Base-by-base conservation (phyloP, 1,140 invertebrate genomes). In the Adoxophyes honmai region DNA sequence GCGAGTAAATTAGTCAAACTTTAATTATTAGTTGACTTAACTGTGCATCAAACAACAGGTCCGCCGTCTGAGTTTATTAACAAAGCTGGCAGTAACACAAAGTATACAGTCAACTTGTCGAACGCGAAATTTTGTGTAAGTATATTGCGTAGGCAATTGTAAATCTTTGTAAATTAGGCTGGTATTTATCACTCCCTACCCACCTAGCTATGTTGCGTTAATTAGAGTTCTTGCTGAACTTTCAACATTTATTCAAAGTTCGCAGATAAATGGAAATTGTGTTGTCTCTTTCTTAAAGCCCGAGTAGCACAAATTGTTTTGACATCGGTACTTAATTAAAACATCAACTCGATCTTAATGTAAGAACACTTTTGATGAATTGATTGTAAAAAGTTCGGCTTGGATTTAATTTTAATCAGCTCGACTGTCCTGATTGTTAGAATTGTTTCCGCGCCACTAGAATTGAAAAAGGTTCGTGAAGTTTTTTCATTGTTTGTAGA, bases 371-470 rank as follows among this genome's bases (percentile, higher is more conserved):
- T 44, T 44, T 18, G 15, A 16, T 9, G n/a, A 21, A 44, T 44
- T 44, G 2, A 44, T 21, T 44, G 9, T 44, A 44, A 44, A 44
- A 21, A 18, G 39, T 0, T 11, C n/a, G 4, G 4, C 16, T 44
- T 44, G 18, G 10, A 9, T 21, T 44, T 28, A 21, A 21, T n/a
- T 42, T 14, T 14, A 39, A 39, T 16, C 13, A 9, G 14, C 8
- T 9, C 15, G 4, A 15, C 10, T 8, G 16, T 4, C 1, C 18
- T 44, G 39, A 44, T 44, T 44, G 39, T 44, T 21, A 18, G 13
- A 44, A 44, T 44, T 44, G 39, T 44, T 44, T 44, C 39, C 10
- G 16, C 10, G 16, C 39, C 16, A 21, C 15, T 44, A 44, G 39
- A 44, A 44, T 21, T 16, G 15, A 44, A 18, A 44, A 21, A 44